Base-by-base conservation (phyloP, 2,888 invertebrate genomes). In the Harpalus rufipes region DNA sequence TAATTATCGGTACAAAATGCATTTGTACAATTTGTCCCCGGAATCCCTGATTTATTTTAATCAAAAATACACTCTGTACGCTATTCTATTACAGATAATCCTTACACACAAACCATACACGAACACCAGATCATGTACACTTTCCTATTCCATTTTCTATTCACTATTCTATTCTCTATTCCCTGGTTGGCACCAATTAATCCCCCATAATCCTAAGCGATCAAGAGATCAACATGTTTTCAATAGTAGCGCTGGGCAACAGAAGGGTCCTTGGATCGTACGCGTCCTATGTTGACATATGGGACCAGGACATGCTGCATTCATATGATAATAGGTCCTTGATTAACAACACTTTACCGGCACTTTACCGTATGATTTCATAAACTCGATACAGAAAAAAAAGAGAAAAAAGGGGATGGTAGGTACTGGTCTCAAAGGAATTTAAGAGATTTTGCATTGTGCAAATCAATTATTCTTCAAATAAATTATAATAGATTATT, bases 281-380 rank as follows among this genome's bases (percentile, higher is more conserved):
- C 25, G 32, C 1, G 32, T 32, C 7, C 61, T 61, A 86, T 87
- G 87, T 88, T 89, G 90, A 89, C 90, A 90, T 90, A 90, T 90
- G 90, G 90, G 90, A 87, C 88, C 86, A 86, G 86, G 85, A 32
- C 87, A 87, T 44, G 41, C n/a, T 14, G 68, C 87, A 89, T 89
- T 89, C 89, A 88, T 87, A 89, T 89, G 89, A 89, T 90, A 90
- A 90, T 90, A 89, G 87, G 87, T 89, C 87, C 87, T 89, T 89
- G 90, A 90, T 90, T 90, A 90, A 90, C 89, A 90, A 90, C 90
- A 89, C 90, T 89, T 89, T 88, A 89, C 89, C 88, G 88, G 88
- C 89, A 90, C 89, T 89, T 90, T 89, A 89, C 89, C 88, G 90
- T 90, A 88, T 90, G 89, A 90, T 90, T 90, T 89, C 87, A 89